A percentile compares a stretch with the other conserved stretches of the same genome.
Conservation (phyloP, 2,113 vertebrate species). For the Vombatus ursinus region DNA sequence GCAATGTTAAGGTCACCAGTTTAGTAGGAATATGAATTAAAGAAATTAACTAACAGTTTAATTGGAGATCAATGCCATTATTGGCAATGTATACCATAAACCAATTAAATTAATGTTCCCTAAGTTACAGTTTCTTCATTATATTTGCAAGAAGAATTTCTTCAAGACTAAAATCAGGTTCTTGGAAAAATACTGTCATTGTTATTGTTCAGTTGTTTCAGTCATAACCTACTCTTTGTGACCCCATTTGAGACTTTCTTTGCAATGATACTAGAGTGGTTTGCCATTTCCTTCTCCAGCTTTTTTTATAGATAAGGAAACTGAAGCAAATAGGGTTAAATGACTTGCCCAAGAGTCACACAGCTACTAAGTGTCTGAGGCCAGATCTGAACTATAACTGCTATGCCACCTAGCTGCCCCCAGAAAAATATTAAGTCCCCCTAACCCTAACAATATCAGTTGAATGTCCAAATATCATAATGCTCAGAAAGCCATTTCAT, state of each 20-base stretch:
- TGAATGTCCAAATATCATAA: background rate
- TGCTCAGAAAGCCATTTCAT: constrained; percentile 11
- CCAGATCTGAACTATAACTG: background rate
- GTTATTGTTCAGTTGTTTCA: background rate
- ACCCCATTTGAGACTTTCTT: background rate
- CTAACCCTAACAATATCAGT: background rate
- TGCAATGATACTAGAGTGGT: background rate
- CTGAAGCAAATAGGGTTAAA: background rate
- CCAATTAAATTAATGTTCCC: constrained; percentile 13
- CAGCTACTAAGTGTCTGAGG: background rate
- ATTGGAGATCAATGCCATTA: background rate
- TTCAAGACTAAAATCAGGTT: constrained; percentile 35
- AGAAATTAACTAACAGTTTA: background rate
- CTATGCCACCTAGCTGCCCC: background rate
- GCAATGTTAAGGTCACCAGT: background rate
- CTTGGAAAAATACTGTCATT: background rate
- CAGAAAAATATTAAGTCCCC: constrained; percentile 18
- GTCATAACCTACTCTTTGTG: background rate
- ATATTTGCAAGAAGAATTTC: background rate
- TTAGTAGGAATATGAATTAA: background rate
- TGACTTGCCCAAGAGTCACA: background rate
- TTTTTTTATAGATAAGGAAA: background rate
- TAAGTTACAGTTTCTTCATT: background rate
- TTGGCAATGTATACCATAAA: constrained; percentile 8
- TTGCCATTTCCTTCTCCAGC: background rate